These are phyloP conservation scores for Caenorhabditis remanei DNA, from an alignment of 1,140 invertebrate species.

Conservation along the genomic window DNA sequence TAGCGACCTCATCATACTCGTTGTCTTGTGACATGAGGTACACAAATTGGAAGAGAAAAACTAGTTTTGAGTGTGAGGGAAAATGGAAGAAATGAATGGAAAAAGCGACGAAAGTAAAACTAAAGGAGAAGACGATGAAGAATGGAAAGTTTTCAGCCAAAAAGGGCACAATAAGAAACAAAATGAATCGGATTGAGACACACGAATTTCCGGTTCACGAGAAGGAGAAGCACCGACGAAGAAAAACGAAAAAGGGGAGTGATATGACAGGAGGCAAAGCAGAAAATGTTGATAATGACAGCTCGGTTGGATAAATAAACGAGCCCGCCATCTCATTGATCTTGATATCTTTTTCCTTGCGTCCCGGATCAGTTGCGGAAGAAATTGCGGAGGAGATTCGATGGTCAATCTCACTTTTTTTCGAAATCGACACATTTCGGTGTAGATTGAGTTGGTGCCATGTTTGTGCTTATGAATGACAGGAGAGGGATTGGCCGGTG, in stretches of 20 bases:
- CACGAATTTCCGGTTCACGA: conserved; percentile 24
- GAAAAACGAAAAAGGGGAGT: conserved; percentile 2
- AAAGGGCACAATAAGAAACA: background rate
- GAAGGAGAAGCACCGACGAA: background rate
- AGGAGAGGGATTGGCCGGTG: background rate
- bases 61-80: background rate
- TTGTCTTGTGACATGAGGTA: conserved; percentile 44
- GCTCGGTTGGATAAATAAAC: conserved; percentile 42
- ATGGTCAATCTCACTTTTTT: background rate
- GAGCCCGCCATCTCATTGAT: conserved; percentile 30
- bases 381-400: background rate
- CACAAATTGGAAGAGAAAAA: conserved; percentile 13
- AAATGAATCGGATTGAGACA: background rate
- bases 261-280: conserved; percentile 27
- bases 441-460: conserved; percentile 5
- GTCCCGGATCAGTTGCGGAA: conserved; percentile 43
- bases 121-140: background rate
- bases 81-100: background rate
- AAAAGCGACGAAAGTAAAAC: background rate
- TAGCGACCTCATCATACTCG: conserved; percentile 33
- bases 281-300: conserved; percentile 54
- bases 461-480: conserved; percentile 18
- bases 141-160: background rate
- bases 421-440: background rate
- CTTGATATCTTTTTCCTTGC: conserved; percentile 12